Evolutionary conservation across 2,113 vertebrate species (phyloP).

Genomic region (Podarcis raffonei): DNA sequence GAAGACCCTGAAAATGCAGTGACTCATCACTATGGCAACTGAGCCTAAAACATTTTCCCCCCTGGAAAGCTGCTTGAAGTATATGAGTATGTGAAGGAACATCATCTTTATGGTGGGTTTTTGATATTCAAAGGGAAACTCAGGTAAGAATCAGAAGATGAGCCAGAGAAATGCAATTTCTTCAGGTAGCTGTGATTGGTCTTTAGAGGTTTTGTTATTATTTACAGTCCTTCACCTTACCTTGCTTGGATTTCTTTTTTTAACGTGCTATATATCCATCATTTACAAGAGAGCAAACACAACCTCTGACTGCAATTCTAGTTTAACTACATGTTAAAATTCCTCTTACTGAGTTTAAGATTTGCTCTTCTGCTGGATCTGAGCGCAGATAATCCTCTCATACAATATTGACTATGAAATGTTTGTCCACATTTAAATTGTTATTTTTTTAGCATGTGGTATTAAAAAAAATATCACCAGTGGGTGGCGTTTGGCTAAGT

Average conservation of each 20-base stretch:
- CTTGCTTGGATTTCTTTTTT: no score
- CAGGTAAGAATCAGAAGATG: neutral
- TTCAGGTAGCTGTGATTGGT: neutral
- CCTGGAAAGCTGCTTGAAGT: neutral
- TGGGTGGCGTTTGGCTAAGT: no score
- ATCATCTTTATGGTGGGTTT: neutral
- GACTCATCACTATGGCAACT: constrained; percentile 64
- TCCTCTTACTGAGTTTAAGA: neutral
- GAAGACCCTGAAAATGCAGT: constrained; percentile 49
- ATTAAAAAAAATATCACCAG: neutral
- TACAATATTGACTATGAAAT: neutral
- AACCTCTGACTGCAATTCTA: neutral
- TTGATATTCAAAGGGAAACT: neutral
- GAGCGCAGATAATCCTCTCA: neutral
- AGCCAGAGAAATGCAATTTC: neutral
- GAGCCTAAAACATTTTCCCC: constrained; percentile 50
- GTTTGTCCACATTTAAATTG: neutral
- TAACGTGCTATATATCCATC: neutral
- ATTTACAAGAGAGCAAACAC: neutral
- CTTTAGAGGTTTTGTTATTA: neutral
- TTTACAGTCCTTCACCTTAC: neutral
- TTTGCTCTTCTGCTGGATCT: neutral
- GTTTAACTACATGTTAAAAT: neutral
- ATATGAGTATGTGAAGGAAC: neutral
- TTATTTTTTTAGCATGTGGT: neutral